Evolutionary conservation across 2,113 vertebrate genomes (phyloP).

Genomic region (Chrysemys picta): DNA sequence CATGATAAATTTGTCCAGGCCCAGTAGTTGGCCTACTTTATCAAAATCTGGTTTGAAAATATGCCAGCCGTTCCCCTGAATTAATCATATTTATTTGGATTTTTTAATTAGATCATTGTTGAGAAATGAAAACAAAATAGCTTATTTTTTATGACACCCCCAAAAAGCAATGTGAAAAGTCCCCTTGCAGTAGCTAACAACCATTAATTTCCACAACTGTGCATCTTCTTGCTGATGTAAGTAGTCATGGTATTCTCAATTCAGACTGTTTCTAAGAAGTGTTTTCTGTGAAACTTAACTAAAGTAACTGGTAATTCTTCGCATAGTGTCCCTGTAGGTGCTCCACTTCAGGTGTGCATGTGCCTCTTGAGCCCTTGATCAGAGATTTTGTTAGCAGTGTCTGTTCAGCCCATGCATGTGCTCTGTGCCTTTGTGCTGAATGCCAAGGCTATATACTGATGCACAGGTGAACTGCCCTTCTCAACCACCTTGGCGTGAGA

Average conservation of each 20-base stretch:
- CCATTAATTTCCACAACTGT: neutral
- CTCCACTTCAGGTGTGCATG: neutral
- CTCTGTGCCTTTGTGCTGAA: neutral
- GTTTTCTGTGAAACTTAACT: neutral
- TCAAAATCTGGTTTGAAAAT: neutral
- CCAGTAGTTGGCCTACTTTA: neutral
- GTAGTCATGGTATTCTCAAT: neutral
- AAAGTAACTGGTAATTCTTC: neutral
- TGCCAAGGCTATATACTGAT: neutral
- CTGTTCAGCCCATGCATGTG: neutral
- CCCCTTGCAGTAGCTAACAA: neutral
- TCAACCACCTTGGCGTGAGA: neutral
- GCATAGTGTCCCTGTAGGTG: rapidly evolving
- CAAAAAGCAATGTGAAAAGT: neutral
- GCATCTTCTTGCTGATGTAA: neutral
- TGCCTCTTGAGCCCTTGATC: neutral
- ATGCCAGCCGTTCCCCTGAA: neutral
- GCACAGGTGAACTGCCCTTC: neutral
- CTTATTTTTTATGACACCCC: neutral
- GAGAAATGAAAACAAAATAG: neutral
- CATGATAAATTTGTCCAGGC: neutral
- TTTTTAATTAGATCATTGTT: neutral
- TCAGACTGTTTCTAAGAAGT: neutral
- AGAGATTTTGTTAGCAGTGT: neutral
- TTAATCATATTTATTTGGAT: neutral